Conservation (phyloP, 2,113 vertebrate genomes). For the Erythrocercus mccallii region DNA sequence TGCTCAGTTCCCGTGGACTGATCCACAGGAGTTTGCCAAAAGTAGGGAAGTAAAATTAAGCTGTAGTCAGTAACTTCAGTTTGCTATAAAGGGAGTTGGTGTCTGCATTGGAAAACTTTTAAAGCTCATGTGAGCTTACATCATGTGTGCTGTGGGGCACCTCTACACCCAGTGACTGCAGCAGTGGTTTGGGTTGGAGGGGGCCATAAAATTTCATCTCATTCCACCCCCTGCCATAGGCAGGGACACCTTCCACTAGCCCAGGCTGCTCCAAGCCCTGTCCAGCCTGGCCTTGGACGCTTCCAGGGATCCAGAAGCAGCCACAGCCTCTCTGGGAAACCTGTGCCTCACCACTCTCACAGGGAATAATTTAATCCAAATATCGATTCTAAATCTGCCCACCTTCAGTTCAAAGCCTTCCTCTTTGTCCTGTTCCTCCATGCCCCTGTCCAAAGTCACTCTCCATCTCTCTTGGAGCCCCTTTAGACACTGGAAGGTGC, state of each 20-base stretch:
- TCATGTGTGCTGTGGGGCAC: not conserved
- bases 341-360: not conserved
- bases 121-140: not conserved
- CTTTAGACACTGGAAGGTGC: not conserved
- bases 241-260: rapidly evolving
- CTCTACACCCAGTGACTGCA: not conserved
- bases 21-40: not conserved
- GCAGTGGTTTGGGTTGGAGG: not conserved
- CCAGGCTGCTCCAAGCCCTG: not conserved
- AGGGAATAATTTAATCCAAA: not conserved
- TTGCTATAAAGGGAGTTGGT: not conserved
- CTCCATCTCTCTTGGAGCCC: not conserved
- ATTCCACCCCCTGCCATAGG: not conserved
- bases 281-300: not conserved
- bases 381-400: not conserved
- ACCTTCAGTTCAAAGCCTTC: not conserved
- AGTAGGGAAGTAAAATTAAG: not conserved
- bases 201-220: not conserved
- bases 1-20: not conserved
- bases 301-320: not conserved
- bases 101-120: not conserved
- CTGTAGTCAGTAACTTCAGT: not conserved
- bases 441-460: not conserved
- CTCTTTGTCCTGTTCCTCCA: not conserved
- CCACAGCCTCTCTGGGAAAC: not conserved